Evolutionary conservation across 1,140 invertebrate species (phyloP), one percentile per base, ranked within the genome.

Genomic region (Tetramorium parvispinum): DNA sequence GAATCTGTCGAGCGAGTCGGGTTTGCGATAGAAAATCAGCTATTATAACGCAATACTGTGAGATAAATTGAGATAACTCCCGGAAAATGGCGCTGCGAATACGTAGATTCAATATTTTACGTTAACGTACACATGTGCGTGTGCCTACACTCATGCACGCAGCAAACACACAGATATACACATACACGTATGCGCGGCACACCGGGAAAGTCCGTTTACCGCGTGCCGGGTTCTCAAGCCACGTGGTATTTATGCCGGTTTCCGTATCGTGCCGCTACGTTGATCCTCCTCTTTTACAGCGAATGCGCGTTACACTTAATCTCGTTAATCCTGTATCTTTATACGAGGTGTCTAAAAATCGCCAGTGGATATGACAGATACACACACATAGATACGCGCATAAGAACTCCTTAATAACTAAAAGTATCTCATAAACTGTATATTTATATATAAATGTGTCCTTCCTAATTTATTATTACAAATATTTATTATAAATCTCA

Each of bases 221-320:
- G 55, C 43, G 46, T 53, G 81, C 76, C 57, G 55, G 8, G 55
- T 49, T 73, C 57, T 37, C 55, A 63, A 78, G 59, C 70, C 71
- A 85, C 81, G 81, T 85, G 71, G 51, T 76, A 77, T n/a, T 27
- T 77, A 83, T 61, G 40, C 53, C 70, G 24, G 71, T 87, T 85
- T 85, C 27, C 32, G n/a, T 65, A 59, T 27, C 66, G 51, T 46
- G 51, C 37, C 43, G 68, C 66, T 57, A 82, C 49, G 68, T 37
- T 57, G 75, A 85, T 79, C 32, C 59, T 32, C 13, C 61, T 79
- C 61, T 79, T 66, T 79, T 68, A 63, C 43, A 53, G 18, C 61
- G 61, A 68, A n/a, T 51, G 43, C 61, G 59, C 59, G 27, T 53
- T 66, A 27, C 43, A 53, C 46, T 79, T 79, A 79, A 79, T 79